Evolutionary conservation across 1,140 invertebrate species (phyloP), one percentile per base, ranked within the genome.

Genomic region (Rhagoletis zephyria): DNA sequence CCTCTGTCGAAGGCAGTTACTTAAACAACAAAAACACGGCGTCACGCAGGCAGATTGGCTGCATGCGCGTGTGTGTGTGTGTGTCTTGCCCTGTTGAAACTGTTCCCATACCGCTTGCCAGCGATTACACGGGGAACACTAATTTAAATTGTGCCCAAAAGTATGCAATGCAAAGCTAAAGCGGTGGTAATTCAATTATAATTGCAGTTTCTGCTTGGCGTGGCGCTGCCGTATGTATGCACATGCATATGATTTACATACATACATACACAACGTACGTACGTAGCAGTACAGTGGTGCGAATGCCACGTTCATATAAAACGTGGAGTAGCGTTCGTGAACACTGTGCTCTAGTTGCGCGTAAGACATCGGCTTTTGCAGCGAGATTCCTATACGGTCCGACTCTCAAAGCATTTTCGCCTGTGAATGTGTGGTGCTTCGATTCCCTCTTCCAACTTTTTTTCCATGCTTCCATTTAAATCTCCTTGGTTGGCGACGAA

Each of bases 111-210:
- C 85, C 85, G 30, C 42, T 42, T 16, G 40, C 10, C 14, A 14
- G 59, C 85, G 6, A 63, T 85, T 63, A n/a, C 10, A 40, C 5
- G 42, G 85, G 42, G 42, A 63, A 42, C 14, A 16, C 9, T 48
- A n/a, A 6, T 14, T 48, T 12, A 14, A 85, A 63, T 85, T 19
- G 85, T 85, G 60, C 85, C 85, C 63, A 85, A 85, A 85, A 85
- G 85, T 85, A 85, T 85, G 12, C 85, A 40, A 85, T 10, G 59
- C 14, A 85, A 30, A 63, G 59, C 16, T 60, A 85, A 45, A 85
- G 14, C 42, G 51, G 16, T 85, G 61, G 63, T 30, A 85, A 85
- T 85, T 85, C 42, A 85, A 63, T 60, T 85, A 63, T 85, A 85
- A 61, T 85, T 85, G 16, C 45, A 12, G 19, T 81, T 81, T 51